These are phyloP conservation scores for Beroe forskalii DNA, from an alignment of 37 sponge, comb jelly and placozoan genomes.

Conservation along the genomic window DNA sequence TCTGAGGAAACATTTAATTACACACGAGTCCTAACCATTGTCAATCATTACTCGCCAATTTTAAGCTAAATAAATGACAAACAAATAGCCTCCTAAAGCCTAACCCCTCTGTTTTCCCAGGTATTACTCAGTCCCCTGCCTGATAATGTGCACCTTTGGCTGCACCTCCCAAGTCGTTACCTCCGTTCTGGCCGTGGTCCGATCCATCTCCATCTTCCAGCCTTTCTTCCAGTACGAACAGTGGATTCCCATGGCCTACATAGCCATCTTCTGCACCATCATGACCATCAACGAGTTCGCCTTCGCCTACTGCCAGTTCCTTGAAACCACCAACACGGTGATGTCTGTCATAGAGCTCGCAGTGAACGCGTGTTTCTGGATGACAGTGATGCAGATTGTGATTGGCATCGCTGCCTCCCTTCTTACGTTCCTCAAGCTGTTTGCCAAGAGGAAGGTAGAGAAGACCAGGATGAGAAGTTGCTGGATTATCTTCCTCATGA, in stretches of 20 bases:
- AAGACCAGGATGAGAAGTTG: slow-evolving; percentile 22
- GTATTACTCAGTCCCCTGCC: slow-evolving; percentile 32
- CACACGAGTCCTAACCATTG: too few relatives aligned
- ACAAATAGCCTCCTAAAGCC: slow-evolving; percentile 25
- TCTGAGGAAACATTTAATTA: too few relatives aligned
- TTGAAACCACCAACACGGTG: neutral
- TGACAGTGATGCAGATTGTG: neutral
- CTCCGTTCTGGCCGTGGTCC: slow-evolving; percentile 40
- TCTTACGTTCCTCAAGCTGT: neutral
- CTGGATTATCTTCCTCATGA: slow-evolving; percentile 44
- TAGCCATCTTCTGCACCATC: neutral
- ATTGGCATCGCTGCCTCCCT: neutral
- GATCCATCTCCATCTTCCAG: neutral
- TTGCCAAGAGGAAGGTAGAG: neutral
- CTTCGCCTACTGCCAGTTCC: slow-evolving; percentile 48
- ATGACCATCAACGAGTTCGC: slow-evolving; percentile 46
- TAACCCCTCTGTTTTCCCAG: slow-evolving; percentile 6
- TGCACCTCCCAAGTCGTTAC: slow-evolving; percentile 19
- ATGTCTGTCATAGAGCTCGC: neutral
- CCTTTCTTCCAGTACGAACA: neutral
- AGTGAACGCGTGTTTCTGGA: slow-evolving; percentile 15
- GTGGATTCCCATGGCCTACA: slow-evolving; percentile 6
- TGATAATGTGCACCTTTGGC: slow-evolving; percentile 49
- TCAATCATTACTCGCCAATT: too few relatives aligned
- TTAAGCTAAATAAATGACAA: too few relatives aligned